Evolutionary conservation across 2,797 vertebrate genomes (phyloP).

Genomic region (Scomberomorus guttatus): DNA sequence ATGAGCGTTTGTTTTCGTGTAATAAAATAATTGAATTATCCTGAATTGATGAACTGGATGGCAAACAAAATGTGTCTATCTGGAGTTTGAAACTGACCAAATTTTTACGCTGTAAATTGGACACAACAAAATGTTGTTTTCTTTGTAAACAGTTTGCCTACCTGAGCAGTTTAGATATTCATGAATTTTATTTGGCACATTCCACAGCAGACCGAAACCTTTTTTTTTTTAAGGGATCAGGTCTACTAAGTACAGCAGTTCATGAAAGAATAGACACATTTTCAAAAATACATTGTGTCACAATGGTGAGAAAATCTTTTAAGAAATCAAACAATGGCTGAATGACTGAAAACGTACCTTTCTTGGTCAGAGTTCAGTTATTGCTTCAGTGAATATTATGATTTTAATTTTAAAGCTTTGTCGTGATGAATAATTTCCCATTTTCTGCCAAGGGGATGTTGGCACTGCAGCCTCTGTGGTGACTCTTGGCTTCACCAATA

Average conservation of each 20-base stretch:
- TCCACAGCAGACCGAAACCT: too few relatives aligned
- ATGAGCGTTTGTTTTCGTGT: not conserved
- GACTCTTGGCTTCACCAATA: not conserved
- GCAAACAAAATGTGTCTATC: not conserved
- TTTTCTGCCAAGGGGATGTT: not conserved
- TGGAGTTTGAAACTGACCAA: not conserved
- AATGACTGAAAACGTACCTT: not conserved
- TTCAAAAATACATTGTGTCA: not conserved
- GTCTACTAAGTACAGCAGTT: not conserved
- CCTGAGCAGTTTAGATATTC: not conserved
- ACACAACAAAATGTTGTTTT: not conserved
- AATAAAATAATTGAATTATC: not conserved
- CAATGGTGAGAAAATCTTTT: not conserved
- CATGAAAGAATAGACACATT: not conserved
- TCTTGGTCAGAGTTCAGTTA: not conserved
- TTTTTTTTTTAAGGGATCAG: too few relatives aligned
- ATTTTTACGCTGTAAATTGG: not conserved
- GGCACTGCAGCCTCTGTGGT: not conserved
- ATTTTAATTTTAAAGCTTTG: not conserved
- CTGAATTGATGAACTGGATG: not conserved
- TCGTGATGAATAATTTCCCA: not conserved
- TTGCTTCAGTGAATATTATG: not conserved
- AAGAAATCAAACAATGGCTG: not conserved
- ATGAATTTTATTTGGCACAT: too few relatives aligned
- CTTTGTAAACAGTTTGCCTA: not conserved